Evolutionary conservation across 2,888 invertebrate species (phyloP).

Genomic region (Pristionchus entomophagus): DNA sequence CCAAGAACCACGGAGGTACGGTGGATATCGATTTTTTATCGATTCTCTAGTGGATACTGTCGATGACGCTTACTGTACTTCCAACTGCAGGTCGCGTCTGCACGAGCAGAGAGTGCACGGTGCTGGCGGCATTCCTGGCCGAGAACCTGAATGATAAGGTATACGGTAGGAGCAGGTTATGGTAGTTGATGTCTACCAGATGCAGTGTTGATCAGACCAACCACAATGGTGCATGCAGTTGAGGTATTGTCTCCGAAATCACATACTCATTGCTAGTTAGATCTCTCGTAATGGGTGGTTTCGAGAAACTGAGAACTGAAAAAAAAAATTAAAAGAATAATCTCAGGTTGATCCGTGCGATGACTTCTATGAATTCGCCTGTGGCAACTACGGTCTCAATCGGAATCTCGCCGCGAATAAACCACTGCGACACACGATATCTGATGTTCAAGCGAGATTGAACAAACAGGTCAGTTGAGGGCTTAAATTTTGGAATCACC

Average conservation of each 20-base stretch:
- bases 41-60: background rate
- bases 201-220: no score
- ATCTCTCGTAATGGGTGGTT: no score
- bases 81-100: slow-evolving; percentile 57
- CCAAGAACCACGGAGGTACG: slow-evolving; percentile 55
- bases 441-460: slow-evolving; percentile 68
- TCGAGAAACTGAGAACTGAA: no score
- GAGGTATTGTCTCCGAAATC: no score
- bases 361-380: slow-evolving; percentile 74
- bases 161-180: no score
- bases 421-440: slow-evolving; percentile 70
- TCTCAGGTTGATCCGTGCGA: slow-evolving; percentile 71
- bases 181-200: no score
- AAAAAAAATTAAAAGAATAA: no score
- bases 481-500: background rate
- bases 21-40: background rate
- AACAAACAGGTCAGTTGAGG: slow-evolving; percentile 66
- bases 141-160: slow-evolving; percentile 72
- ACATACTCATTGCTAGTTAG: no score
- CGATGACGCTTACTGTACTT: background rate
- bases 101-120: slow-evolving; percentile 70
- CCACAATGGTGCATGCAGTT: no score
- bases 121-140: slow-evolving; percentile 69
- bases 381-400: slow-evolving; percentile 72
- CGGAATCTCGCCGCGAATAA: slow-evolving; percentile 70